A percentile compares a stretch with the other conserved stretches of the same genome.
phyloP scores from a whole-genome alignment of 1,140 invertebrate species.

The Notospermus geniculatus region DNA sequence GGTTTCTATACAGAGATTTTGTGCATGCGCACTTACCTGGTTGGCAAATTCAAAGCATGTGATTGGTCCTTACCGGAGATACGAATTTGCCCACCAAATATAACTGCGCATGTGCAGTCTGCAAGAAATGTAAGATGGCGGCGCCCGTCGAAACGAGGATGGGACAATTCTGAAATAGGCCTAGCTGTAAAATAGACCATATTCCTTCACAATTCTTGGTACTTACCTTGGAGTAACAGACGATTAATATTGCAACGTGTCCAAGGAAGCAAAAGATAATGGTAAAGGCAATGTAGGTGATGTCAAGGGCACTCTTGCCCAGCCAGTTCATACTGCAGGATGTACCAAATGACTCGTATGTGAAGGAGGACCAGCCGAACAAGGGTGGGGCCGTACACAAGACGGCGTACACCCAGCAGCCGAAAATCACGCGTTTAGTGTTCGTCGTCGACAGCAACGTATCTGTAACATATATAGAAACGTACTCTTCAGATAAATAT shows the following conservation, averaged over 20 bases:
- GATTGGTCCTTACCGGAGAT: too few relatives aligned
- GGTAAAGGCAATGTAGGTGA: conserved; percentile 22
- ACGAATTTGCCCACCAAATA: too few relatives aligned
- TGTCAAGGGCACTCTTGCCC: background rate
- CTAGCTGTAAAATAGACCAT: too few relatives aligned
- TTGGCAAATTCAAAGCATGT: too few relatives aligned
- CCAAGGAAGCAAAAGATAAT: conserved; percentile 21
- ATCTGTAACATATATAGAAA: conserved; percentile 18
- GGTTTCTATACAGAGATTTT: too few relatives aligned
- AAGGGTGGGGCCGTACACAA: conserved; percentile 29
- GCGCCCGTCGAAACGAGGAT: too few relatives aligned
- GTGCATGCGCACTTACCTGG: too few relatives aligned
- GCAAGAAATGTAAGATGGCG: too few relatives aligned
- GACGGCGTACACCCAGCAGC: conserved; percentile 21
- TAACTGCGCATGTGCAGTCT: too few relatives aligned
- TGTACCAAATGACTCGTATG: conserved; percentile 42
- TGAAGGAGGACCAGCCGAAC: conserved; percentile 35
- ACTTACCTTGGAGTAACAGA: conserved; percentile 22
- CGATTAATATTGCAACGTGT: conserved; percentile 18
- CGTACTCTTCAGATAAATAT: too few relatives aligned
- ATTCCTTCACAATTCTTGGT: background rate
- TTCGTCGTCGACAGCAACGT: conserved; percentile 14
- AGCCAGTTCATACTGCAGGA: conserved; percentile 48
- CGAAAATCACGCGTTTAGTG: background rate
- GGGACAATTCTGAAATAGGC: too few relatives aligned